phyloP scores from a whole-genome alignment of 64 coral and sea anemone species.

The Pocillopora verrucosa region DNA sequence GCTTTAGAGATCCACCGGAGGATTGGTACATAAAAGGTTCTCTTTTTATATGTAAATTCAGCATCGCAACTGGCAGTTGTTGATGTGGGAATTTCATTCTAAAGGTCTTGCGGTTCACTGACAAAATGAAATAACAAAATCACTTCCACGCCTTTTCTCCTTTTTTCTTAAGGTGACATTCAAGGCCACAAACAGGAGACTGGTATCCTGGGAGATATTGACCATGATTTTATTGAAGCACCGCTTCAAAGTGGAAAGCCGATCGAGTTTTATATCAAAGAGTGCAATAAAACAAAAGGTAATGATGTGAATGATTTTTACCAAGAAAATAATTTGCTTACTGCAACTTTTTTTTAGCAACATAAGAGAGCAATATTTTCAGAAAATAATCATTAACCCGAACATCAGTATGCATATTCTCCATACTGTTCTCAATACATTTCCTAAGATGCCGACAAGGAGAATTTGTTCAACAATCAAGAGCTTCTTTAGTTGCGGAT shows the following conservation, averaged over 20 bases:
- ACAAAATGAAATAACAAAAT: no score
- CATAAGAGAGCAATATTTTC: no score
- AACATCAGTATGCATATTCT: no score
- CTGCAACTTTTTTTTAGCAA: background rate
- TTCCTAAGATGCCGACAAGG: no score
- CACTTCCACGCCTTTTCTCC: background rate
- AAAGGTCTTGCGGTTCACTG: no score
- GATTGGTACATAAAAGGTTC: conserved; percentile 1
- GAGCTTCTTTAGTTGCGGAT: no score
- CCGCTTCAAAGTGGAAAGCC: conserved; percentile 28
- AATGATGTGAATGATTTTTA: background rate
- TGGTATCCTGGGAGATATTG: conserved; percentile 57
- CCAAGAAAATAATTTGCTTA: background rate
- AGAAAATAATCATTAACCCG: no score
- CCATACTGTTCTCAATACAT: no score
- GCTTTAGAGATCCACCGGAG: conserved; percentile 18
- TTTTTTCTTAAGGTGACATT: conserved; percentile 18
- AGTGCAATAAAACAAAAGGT: background rate
- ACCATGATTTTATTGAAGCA: conserved; percentile 45
- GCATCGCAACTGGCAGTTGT: no score
- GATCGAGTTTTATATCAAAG: conserved; percentile 26
- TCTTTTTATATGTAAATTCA: background rate
- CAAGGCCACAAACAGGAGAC: conserved; percentile 53
- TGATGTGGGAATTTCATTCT: no score
- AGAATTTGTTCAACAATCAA: no score